phyloP scores from a whole-genome alignment of 1,140 invertebrate genomes.

The Zaprionus davidi region DNA sequence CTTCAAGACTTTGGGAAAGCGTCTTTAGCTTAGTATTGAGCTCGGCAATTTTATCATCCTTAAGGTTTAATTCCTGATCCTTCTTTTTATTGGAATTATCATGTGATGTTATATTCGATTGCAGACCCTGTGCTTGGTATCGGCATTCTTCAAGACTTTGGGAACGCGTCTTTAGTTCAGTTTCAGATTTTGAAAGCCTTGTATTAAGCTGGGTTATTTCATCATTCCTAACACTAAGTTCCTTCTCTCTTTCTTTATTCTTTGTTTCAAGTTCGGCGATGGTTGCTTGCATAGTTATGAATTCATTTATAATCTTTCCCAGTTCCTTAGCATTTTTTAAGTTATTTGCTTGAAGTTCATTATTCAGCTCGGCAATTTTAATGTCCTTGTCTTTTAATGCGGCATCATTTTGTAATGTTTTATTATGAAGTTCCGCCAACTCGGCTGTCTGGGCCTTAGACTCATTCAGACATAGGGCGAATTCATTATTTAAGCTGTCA shows the following conservation, averaged over 20 bases:
- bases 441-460: not conserved
- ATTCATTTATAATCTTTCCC: not conserved
- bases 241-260: not conserved
- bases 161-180: not conserved
- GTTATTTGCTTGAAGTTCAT: not conserved
- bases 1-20: not conserved
- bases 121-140: not conserved
- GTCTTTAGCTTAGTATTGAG: not conserved
- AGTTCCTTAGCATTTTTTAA: not conserved
- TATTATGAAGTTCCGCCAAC: not conserved
- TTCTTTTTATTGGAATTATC: no score
- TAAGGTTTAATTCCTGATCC: not conserved
- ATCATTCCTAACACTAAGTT: not conserved
- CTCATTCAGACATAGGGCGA: not conserved
- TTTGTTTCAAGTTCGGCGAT: not conserved
- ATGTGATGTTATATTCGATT: no score
- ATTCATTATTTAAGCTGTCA: not conserved
- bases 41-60: not conserved
- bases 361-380: not conserved
- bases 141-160: not conserved
- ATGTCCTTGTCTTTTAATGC: not conserved
- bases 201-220: not conserved
- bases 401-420: slow-evolving; percentile 49
- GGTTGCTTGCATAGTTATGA: not conserved
- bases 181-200: not conserved